Evolutionary conservation across 2,888 invertebrate species (phyloP).

Genomic region (Acanthoscelides obtectus): DNA sequence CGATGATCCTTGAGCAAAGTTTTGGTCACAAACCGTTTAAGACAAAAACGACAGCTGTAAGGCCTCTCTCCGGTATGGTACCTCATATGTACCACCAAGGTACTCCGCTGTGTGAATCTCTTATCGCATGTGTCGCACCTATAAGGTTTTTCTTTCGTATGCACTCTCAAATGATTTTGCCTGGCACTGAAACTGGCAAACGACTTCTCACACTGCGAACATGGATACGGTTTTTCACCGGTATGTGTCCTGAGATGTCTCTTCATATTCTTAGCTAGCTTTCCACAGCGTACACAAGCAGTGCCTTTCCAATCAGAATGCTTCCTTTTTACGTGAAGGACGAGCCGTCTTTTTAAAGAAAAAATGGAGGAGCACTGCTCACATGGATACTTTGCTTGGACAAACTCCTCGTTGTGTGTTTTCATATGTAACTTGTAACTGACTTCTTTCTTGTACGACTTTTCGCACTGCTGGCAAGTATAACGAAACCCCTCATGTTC

Average conservation of each 20-base stretch:
- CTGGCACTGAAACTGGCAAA: background rate
- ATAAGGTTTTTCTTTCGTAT: conserved; percentile 15
- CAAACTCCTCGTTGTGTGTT: conserved; percentile 16
- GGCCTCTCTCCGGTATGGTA: conserved; percentile 53
- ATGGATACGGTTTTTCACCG: background rate
- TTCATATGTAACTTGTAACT: conserved; percentile 14
- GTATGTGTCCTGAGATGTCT: conserved; percentile 19
- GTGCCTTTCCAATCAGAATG: conserved; percentile 8
- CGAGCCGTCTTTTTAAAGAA: conserved; percentile 9
- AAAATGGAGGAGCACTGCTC: conserved; percentile 18
- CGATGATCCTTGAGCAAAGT: conserved; percentile 43
- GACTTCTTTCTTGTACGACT: conserved; percentile 40
- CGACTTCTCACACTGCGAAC: background rate
- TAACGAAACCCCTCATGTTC: conserved; percentile 15
- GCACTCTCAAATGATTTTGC: background rate
- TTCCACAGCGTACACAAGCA: conserved; percentile 40
- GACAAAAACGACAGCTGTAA: conserved; percentile 39
- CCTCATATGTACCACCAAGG: conserved; percentile 45
- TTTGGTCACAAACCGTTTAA: conserved; percentile 53
- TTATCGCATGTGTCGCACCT: conserved; percentile 9
- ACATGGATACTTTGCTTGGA: conserved; percentile 7
- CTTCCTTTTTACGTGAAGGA: background rate
- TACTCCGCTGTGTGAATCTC: conserved; percentile 16
- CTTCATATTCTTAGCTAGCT: conserved; percentile 33
- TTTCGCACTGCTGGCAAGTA: conserved; percentile 45